Evolutionary conservation across 1,140 invertebrate genomes (phyloP), one percentile per base, ranked within the genome.

Genomic region (Formica exsecta): DNA sequence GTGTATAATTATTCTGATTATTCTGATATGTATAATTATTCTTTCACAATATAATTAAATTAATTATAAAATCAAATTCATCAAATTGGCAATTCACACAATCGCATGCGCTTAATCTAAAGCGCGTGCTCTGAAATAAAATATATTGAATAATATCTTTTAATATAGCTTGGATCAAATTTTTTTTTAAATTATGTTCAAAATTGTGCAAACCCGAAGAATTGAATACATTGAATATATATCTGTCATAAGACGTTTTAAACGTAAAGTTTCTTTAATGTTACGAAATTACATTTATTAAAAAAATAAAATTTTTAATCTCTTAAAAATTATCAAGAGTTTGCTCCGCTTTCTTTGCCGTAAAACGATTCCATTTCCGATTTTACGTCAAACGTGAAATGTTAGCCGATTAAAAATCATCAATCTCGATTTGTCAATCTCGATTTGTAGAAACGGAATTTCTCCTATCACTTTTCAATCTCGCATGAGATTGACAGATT

Each of bases 271-370:
- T 66, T 41, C 5, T 1, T 38, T 38, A 22, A 66, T 2, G 13
- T n/a, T n/a, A 25, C 3, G 0, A n/a, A 70, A 70, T 48, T 38
- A 44, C 38, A 4, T 32, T 32, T 32, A 32, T 32, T 32, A 32
- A 32, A 32, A 32, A 32, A 32, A 29, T 29, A 29, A 32, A 32
- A 32, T 32, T 32, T 32, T 32, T 32, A 0, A 29, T 29, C 25
- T 29, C 25, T 32, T 32, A 32, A 32, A 29, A 38, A 41, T 41
- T 41, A 41, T 41, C 8, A 41, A 41, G 1, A 8, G 2, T 65
- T 83, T 88, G 59, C 87, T 88, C 77, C 83, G 79, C 0, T 75
- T 48, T 84, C 51, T 19, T 83, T 22, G 19, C 86, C 83, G 51
- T 88, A 89, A 62, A 89, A 80, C 7, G 59, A 29, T 16, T 86